These are phyloP conservation scores for Cataglyphis rosenhaueri DNA, from an alignment of 2,888 invertebrate genomes.

Conservation along the genomic window DNA sequence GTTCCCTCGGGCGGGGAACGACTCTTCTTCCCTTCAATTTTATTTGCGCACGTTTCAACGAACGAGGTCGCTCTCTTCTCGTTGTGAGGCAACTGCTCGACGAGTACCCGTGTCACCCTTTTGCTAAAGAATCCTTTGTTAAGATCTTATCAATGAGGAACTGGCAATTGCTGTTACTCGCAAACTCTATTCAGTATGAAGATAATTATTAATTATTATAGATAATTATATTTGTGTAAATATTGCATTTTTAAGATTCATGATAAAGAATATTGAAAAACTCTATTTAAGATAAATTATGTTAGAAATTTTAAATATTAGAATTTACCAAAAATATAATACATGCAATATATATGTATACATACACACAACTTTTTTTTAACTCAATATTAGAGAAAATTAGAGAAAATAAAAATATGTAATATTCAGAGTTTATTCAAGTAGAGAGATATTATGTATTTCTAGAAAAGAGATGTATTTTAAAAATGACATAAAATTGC, in stretches of 20 bases:
- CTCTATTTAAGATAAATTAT: background rate
- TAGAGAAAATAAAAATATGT: background rate
- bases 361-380: no score
- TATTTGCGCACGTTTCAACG: conserved; percentile 66
- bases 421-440: background rate
- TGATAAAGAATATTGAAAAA: background rate
- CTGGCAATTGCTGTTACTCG: conserved; percentile 3
- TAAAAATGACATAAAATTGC: conserved; percentile 26
- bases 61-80: conserved; percentile 27
- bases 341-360: background rate
- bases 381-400: background rate
- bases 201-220: background rate
- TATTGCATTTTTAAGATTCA: background rate
- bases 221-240: background rate
- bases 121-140: conserved; percentile 22
- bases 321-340: background rate
- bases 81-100: conserved; percentile 66
- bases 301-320: background rate
- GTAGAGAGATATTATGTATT: background rate
- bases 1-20: conserved; percentile 55
- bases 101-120: conserved; percentile 28
- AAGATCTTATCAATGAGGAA: conserved; percentile 13
- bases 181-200: background rate
- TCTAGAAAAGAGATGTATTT: background rate
- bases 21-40: conserved; percentile 71